These are phyloP conservation scores for Myiozetetes cayanensis DNA, from an alignment of 2,113 vertebrate genomes.

Conservation along the genomic window DNA sequence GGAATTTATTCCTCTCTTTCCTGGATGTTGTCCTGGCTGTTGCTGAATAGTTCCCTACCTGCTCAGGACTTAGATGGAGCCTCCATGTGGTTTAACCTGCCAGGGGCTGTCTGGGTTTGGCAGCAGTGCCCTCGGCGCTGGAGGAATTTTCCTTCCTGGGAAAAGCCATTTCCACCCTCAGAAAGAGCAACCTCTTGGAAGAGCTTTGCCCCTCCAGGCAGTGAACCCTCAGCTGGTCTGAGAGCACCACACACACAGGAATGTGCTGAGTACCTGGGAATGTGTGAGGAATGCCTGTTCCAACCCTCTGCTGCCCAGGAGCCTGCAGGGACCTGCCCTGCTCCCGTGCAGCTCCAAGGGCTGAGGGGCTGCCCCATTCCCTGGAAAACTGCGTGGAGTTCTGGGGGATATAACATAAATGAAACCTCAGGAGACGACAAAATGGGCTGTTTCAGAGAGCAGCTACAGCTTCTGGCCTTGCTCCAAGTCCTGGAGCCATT, in stretches of 20 bases:
- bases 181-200: neutral
- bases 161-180: neutral
- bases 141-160: neutral
- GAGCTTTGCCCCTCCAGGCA: neutral
- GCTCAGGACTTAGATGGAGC: neutral
- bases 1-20: neutral
- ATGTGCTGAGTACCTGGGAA: slow-evolving; percentile 30
- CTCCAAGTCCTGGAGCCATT: slow-evolving; percentile 10
- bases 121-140: neutral
- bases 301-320: neutral
- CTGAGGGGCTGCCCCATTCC: neutral
- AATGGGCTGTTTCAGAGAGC: neutral
- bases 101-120: neutral
- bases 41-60: neutral
- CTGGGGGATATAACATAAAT: neutral
- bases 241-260: neutral
- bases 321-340: neutral
- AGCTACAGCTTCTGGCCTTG: neutral
- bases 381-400: neutral
- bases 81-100: neutral
- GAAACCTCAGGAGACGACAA: neutral
- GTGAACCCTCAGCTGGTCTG: neutral
- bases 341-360: neutral
- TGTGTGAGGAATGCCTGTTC: neutral
- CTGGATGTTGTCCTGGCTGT: neutral